A percentile compares a stretch with the other conserved stretches of the same genome.
phyloP scores from a whole-genome alignment of 92 coral and sea anemone genomes.

The Zoanthus gigantus region DNA sequence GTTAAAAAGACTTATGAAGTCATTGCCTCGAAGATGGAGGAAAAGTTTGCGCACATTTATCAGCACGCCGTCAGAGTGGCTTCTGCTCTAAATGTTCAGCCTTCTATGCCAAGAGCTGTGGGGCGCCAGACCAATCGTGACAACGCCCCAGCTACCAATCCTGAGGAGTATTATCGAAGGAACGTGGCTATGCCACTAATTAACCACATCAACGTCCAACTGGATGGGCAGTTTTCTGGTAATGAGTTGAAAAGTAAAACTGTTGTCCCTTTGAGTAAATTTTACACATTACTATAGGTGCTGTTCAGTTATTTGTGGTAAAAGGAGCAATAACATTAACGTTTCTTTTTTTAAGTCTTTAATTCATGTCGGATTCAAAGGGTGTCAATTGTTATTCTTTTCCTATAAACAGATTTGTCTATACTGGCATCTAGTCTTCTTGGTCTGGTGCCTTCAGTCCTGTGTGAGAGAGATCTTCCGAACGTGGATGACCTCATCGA shows the following conservation, averaged over 20 bases:
- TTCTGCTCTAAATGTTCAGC: conserved; percentile 28
- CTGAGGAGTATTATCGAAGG: conserved; percentile 39
- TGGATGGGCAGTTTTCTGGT: conserved; percentile 50
- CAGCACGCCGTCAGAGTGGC: conserved; percentile 60
- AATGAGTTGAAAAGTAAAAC: not conserved
- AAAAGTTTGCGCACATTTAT: conserved; percentile 41
- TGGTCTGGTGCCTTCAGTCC: conserved; percentile 50
- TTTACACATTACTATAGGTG: conserved; percentile 2
- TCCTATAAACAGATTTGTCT: conserved; percentile 37
- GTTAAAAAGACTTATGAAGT: conserved; percentile 39
- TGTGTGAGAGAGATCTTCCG: conserved; percentile 34
- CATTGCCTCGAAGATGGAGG: conserved; percentile 33
- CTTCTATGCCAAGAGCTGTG: conserved; percentile 18
- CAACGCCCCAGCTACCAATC: conserved; percentile 33
- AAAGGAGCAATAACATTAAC: conserved; percentile 2
- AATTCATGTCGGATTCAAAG: conserved; percentile 3
- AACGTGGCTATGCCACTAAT: conserved; percentile 40
- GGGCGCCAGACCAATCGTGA: conserved; percentile 27
- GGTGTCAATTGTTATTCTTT: not conserved
- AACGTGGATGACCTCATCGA: conserved; percentile 29
- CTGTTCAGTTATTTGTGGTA: conserved; percentile 3
- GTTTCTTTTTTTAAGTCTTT: conserved; percentile 1
- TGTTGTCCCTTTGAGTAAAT: not conserved
- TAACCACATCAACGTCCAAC: conserved; percentile 28
- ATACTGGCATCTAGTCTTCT: conserved; percentile 30